Percentiles rank a stretch among this genome's conserved stretches.
Conservation (phyloP, 2,888 invertebrate genomes). For the Timema podura region DNA sequence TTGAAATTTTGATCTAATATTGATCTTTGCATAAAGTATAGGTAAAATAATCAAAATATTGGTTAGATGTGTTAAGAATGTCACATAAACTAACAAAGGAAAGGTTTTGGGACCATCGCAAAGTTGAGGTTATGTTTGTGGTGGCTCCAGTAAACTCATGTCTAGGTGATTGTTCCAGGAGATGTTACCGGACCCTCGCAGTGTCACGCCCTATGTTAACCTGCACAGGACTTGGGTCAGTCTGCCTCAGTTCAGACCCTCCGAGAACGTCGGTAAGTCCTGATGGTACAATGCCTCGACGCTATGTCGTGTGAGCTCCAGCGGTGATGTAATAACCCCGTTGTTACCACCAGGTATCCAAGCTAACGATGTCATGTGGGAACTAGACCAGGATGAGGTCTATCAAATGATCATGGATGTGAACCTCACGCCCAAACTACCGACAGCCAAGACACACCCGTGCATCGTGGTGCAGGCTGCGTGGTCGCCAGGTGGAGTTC, state of each 20-base stretch:
- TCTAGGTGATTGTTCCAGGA: neutral
- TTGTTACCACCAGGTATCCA: neutral
- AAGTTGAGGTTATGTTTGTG: too few relatives aligned
- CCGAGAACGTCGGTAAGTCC: neutral
- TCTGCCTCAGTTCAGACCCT: neutral
- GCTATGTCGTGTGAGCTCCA: neutral
- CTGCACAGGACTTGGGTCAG: constrained; percentile 2
- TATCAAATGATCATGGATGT: neutral
- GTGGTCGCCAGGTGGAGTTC: neutral
- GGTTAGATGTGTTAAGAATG: too few relatives aligned
- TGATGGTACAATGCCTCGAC: neutral
- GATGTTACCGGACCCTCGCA: neutral
- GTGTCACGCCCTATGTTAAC: neutral
- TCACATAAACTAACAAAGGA: too few relatives aligned
- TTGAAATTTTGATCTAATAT: too few relatives aligned
- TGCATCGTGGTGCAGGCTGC: constrained; percentile 7
- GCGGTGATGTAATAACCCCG: neutral
- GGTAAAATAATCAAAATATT: too few relatives aligned
- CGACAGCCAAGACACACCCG: constrained; percentile 7
- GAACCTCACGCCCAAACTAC: constrained; percentile 7
- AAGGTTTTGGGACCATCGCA: too few relatives aligned
- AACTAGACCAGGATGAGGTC: constrained; percentile 2
- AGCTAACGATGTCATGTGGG: neutral
- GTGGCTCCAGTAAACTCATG: too few relatives aligned
- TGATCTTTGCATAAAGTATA: too few relatives aligned